A percentile compares a stretch with the other conserved stretches of the same genome.
These are phyloP conservation scores for Colossoma macropomum DNA, from an alignment of 2,113 vertebrate genomes.

Conservation along the genomic window DNA sequence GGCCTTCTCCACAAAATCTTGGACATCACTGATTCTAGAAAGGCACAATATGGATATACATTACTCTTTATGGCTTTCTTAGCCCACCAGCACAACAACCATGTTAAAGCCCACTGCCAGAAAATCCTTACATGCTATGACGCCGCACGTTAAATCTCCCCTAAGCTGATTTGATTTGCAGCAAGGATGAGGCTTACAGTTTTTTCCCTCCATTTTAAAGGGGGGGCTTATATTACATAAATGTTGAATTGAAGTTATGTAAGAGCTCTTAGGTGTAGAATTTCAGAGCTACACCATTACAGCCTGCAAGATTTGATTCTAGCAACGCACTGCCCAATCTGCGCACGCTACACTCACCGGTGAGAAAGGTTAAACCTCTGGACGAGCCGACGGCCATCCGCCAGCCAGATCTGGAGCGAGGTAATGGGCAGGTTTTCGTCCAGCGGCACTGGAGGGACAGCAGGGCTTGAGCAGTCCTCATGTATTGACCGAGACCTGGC, in stretches of 20 bases:
- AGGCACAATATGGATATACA: constrained; percentile 56
- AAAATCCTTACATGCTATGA: constrained; percentile 41
- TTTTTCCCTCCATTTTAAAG: constrained; percentile 36
- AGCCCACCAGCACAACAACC: not conserved
- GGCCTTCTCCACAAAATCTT: constrained; percentile 86
- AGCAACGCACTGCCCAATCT: not conserved
- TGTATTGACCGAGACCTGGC: constrained; percentile 82
- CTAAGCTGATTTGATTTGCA: constrained; percentile 36
- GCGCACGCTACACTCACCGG: constrained; percentile 76
- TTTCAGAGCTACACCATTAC: constrained; percentile 69
- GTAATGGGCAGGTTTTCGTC: constrained; percentile 87
- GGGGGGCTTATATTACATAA: constrained; percentile 71
- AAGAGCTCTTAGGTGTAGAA: constrained; percentile 69
- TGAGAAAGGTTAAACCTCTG: constrained; percentile 94
- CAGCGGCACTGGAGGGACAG: constrained; percentile 83
- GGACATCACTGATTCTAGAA: constrained; percentile 86
- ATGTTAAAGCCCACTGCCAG: not conserved
- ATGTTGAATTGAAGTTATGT: constrained; percentile 71
- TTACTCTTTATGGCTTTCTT: not conserved
- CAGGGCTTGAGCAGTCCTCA: constrained; percentile 79
- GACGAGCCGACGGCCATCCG: constrained; percentile 90
- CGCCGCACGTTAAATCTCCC: constrained; percentile 10
- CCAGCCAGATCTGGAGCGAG: constrained; percentile 93
- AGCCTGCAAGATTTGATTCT: constrained; percentile 66
- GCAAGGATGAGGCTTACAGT: constrained; percentile 8